Evolutionary conservation across 2,113 vertebrate genomes (phyloP), one percentile per base, ranked within the genome.

Genomic region (human (Homo sapiens)): DNA sequence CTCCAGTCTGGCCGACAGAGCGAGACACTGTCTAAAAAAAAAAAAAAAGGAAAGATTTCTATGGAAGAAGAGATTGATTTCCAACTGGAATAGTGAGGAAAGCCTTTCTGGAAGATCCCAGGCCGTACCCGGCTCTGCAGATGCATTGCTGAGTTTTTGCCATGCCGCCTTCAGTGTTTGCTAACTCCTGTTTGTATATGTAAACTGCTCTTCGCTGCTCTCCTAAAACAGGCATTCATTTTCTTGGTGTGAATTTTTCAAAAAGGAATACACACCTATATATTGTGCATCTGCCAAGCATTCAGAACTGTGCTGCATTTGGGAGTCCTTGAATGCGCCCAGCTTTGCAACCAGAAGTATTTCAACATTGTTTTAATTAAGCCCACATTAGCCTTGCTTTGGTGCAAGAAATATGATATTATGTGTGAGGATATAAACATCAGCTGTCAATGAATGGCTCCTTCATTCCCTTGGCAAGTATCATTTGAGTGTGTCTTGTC

Each of bases 121-220:
- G 1, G 83, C 57, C 8, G 1, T 32, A 6, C 57, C 68, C 68
- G 89, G 20, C 12, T 81, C 6, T 68, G 55, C 8, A 8, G 45
- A 5, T 18, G 30, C 18, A 3, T 73, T n/a, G 45, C 22, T 32
- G 59, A 23, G 40, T 35, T 50, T 30, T 2, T 6, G 22, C 72
- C 17, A 10, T 6, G 10, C n/a, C 1, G 4, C 25, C n/a, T 12
- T 22, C 5, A 0, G 1, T 17, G 12, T n/a, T 45, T 13, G 5
- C 66, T 30, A 0, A n/a, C 9, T 10, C n/a, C 22, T 3, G 0
- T 4, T 0, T 22, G 3, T 43, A 6, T 13, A 1, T 11, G 4
- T 4, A 2, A 20, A 45, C 7, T 27, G 13, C 64, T 50, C 25
- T 64, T 80, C 55, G 4, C 7, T 2, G 1, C 14, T 52, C 4